Conservation (phyloP, 2,888 invertebrate genomes). For the Hetaerina titia region DNA sequence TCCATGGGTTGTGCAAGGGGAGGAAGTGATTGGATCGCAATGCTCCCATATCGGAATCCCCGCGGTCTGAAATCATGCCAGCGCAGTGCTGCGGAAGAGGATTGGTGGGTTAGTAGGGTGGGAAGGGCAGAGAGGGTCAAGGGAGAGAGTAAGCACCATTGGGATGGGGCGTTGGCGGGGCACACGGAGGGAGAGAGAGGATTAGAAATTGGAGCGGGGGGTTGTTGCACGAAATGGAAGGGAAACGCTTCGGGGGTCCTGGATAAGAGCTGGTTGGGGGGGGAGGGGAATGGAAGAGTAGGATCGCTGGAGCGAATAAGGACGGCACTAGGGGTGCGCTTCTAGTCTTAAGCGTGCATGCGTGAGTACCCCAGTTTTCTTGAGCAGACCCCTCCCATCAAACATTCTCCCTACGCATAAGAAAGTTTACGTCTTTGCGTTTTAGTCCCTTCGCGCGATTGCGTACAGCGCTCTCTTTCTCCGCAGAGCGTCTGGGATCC, state of each 20-base stretch:
- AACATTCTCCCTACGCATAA: not conserved
- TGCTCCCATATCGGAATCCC: conserved; percentile 39
- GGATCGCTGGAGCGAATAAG: not conserved
- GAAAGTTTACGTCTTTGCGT: not conserved
- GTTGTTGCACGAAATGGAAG: conserved; percentile 37
- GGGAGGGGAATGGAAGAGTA: not conserved
- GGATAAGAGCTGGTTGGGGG: not conserved
- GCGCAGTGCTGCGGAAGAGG: conserved; percentile 32
- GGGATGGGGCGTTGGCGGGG: not conserved
- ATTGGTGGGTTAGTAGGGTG: not conserved
- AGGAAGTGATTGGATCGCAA: conserved; percentile 31
- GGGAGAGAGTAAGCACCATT: not conserved
- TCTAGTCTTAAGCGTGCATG: not conserved
- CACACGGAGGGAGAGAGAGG: not conserved
- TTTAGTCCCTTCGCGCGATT: not conserved
- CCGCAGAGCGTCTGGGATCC: not conserved
- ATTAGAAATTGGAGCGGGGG: not conserved
- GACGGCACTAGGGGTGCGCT: not conserved
- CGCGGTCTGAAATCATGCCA: conserved; percentile 60
- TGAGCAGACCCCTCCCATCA: not conserved
- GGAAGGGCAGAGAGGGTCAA: not conserved
- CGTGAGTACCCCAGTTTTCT: not conserved
- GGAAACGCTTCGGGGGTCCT: not conserved
- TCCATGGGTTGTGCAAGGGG: conserved; percentile 10
- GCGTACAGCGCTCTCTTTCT: not conserved